A percentile compares a stretch with the other conserved stretches of the same genome.
These are phyloP conservation scores for Sebastes iracundus DNA, from an alignment of 2,797 vertebrate species.

Conservation along the genomic window DNA sequence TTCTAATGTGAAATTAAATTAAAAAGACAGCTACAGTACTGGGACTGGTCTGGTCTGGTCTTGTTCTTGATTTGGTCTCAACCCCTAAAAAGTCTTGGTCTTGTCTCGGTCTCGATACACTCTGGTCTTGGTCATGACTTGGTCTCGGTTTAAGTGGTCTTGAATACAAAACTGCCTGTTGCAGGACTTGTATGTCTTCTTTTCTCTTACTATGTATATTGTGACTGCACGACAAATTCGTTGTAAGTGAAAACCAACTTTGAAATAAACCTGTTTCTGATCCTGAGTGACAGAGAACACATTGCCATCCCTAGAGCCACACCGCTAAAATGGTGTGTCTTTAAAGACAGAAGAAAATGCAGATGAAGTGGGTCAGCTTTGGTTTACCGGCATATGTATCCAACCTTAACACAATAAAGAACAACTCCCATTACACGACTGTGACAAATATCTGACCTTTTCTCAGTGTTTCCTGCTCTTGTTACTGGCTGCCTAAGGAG, in stretches of 20 bases:
- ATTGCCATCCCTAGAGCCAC: not conserved
- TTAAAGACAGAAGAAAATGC: not conserved
- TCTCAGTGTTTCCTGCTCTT: conserved; percentile 11
- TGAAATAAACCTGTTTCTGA: not conserved
- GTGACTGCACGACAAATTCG: too few relatives aligned
- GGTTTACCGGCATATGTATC: not conserved
- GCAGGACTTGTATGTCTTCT: not conserved
- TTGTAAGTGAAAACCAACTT: not conserved
- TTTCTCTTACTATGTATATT: not conserved
- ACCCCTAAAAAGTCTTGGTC: too few relatives aligned
- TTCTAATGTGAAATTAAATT: too few relatives aligned
- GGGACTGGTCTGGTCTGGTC: too few relatives aligned
- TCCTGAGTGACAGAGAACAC: not conserved
- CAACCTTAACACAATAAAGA: conserved; percentile 3
- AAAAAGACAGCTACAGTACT: too few relatives aligned
- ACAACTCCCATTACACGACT: conserved; percentile 17
- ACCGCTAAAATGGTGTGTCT: not conserved
- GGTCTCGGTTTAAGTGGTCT: too few relatives aligned
- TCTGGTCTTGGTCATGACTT: too few relatives aligned
- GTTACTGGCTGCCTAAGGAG: conserved; percentile 10
- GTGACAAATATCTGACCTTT: conserved; percentile 58
- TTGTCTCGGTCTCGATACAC: too few relatives aligned
- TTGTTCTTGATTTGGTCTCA: too few relatives aligned
- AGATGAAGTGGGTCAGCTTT: not conserved
- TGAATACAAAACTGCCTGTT: too few relatives aligned